These are phyloP conservation scores for Pachypsylla venusta DNA, from an alignment of 1,140 invertebrate genomes.

Conservation along the genomic window DNA sequence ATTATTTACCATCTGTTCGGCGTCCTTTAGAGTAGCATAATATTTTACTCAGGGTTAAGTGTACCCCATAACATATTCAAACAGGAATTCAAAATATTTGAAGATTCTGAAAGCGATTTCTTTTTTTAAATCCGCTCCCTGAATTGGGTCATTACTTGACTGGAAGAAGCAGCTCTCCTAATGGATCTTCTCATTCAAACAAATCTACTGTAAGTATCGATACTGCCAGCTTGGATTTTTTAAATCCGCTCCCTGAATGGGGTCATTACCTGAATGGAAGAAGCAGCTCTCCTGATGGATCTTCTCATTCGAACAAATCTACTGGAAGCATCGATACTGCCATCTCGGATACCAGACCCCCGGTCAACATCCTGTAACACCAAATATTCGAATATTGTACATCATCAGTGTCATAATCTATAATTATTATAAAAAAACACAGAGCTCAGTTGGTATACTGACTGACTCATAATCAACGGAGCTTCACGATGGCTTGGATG, in stretches of 20 bases:
- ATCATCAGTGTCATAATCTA: neutral
- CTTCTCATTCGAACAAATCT: neutral
- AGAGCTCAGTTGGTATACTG: neutral
- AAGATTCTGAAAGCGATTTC: neutral
- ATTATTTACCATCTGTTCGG: too few relatives aligned
- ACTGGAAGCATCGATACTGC: neutral
- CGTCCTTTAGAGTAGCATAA: too few relatives aligned
- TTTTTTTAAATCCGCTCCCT: neutral
- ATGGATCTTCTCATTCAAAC: neutral
- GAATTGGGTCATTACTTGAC: neutral
- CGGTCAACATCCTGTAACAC: constrained; percentile 6
- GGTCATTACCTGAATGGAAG: constrained; percentile 1
- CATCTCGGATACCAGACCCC: neutral
- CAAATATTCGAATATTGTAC: neutral
- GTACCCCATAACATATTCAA: too few relatives aligned
- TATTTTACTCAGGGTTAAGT: too few relatives aligned
- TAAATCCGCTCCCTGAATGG: too few relatives aligned
- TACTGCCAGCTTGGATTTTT: neutral
- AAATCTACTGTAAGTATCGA: neutral
- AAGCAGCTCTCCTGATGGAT: neutral
- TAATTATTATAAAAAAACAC: neutral
- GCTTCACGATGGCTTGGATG: too few relatives aligned
- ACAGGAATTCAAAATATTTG: neutral
- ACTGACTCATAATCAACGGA: too few relatives aligned
- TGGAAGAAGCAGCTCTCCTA: neutral